These are phyloP conservation scores for Geodia barretti DNA, from an alignment of 37 sponge, comb jelly and placozoan genomes.

Conservation along the genomic window DNA sequence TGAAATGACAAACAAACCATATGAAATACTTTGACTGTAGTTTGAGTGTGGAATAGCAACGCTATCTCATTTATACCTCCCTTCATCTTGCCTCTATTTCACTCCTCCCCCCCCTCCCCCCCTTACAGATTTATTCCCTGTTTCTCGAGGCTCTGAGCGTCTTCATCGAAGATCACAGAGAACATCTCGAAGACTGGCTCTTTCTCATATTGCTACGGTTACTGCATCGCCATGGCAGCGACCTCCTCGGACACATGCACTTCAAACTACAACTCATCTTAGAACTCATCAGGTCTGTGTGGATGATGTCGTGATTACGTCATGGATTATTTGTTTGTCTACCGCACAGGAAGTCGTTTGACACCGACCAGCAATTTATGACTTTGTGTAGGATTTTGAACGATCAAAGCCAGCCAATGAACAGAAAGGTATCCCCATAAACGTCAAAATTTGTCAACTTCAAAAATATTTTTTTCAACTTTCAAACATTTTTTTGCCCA, in stretches of 20 bases:
- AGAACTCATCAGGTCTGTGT: conserved; percentile 64
- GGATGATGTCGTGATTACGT: neutral
- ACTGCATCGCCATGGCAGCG: conserved; percentile 70
- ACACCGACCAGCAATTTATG: conserved; percentile 57
- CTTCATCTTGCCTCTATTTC: neutral
- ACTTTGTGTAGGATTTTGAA: conserved; percentile 67
- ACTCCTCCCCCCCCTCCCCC: neutral
- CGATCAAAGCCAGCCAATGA: conserved; percentile 83
- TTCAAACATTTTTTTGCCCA: too few relatives aligned
- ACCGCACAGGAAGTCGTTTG: conserved; percentile 59
- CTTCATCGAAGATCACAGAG: conserved; percentile 60
- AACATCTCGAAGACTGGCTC: conserved; percentile 79
- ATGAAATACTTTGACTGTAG: too few relatives aligned
- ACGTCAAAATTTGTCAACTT: too few relatives aligned
- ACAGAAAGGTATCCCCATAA: conserved; percentile 36
- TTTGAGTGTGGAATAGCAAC: too few relatives aligned
- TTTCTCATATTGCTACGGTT: conserved; percentile 67
- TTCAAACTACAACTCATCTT: conserved; percentile 59
- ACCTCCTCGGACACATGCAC: conserved; percentile 69
- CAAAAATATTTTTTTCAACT: too few relatives aligned
- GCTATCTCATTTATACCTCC: too few relatives aligned
- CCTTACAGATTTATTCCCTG: conserved; percentile 74
- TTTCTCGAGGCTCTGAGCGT: conserved; percentile 68
- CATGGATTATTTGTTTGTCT: neutral
- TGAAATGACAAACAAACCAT: too few relatives aligned